These are phyloP conservation scores for Cepphus grylle DNA, from an alignment of 2,113 vertebrate genomes.

Conservation along the genomic window DNA sequence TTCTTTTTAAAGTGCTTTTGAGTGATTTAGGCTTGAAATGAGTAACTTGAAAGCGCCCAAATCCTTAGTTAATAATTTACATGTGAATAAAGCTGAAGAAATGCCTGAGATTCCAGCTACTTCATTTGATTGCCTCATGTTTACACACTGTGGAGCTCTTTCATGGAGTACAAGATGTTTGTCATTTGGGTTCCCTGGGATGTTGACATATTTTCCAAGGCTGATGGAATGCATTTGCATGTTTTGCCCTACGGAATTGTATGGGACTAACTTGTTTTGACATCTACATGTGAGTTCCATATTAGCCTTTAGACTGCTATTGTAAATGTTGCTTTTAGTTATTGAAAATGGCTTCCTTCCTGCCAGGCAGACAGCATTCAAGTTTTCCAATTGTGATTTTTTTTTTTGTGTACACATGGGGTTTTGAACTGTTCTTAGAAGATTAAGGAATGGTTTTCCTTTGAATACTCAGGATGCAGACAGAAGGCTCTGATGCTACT, in stretches of 20 bases:
- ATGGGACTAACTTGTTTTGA: conserved; percentile 62
- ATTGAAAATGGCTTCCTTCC: conserved; percentile 46
- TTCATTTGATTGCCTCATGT: conserved; percentile 63
- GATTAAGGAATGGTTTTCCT: conserved; percentile 31
- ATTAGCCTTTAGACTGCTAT: conserved; percentile 55
- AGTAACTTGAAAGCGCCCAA: conserved; percentile 31
- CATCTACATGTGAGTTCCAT: conserved; percentile 55
- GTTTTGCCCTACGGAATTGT: conserved; percentile 38
- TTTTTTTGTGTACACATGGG: neutral
- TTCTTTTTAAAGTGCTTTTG: conserved; percentile 43
- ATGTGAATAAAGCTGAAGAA: conserved; percentile 58
- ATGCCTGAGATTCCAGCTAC: conserved; percentile 59
- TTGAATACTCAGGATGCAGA: conserved; percentile 19
- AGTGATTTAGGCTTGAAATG: conserved; percentile 50
- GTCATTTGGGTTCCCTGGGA: conserved; percentile 53
- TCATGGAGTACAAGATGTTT: conserved; percentile 51
- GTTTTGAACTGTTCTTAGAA: conserved; percentile 28
- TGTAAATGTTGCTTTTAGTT: conserved; percentile 51
- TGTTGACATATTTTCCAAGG: conserved; percentile 58
- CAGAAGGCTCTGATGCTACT: neutral
- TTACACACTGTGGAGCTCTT: conserved; percentile 62
- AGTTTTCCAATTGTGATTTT: conserved; percentile 38
- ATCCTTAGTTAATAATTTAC: conserved; percentile 68
- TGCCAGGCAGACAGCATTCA: conserved; percentile 43
- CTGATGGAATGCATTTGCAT: conserved; percentile 59